A percentile compares a stretch with the other conserved stretches of the same genome.
phyloP scores from a whole-genome alignment of 1,140 invertebrate species.

The Micrasema longulum region DNA sequence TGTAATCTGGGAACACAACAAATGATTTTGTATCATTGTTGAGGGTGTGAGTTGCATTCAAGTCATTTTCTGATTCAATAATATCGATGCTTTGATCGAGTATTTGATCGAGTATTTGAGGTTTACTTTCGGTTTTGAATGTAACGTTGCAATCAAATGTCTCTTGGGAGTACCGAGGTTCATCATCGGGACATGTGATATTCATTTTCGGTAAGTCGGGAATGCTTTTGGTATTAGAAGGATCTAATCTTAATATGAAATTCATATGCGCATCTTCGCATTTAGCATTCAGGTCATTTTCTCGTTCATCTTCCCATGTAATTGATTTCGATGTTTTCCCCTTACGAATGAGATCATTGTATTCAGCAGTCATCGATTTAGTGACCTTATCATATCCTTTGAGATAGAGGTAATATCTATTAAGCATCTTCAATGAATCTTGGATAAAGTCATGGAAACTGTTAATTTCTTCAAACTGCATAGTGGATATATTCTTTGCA shows the following conservation, averaged over 20 bases:
- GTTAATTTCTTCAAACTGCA: slow-evolving; percentile 58
- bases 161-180: too few species aligned
- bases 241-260: slow-evolving; percentile 59
- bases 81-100: too few species aligned
- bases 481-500: slow-evolving; percentile 23
- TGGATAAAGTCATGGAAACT: slow-evolving; percentile 61
- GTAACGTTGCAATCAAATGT: too few species aligned
- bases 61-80: slow-evolving; percentile 48
- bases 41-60: slow-evolving; percentile 42
- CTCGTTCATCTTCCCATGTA: slow-evolving; percentile 57
- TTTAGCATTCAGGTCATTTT: slow-evolving; percentile 48
- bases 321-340: slow-evolving; percentile 62
- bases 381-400: slow-evolving; percentile 64
- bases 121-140: too few species aligned
- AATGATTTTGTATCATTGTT: slow-evolving; percentile 16
- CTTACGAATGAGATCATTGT: slow-evolving; percentile 64
- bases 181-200: too few species aligned
- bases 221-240: slow-evolving; percentile 55
- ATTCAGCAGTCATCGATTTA: slow-evolving; percentile 60
- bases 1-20: slow-evolving; percentile 17
- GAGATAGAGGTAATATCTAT: slow-evolving; percentile 62
- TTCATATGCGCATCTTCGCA: slow-evolving; percentile 61
- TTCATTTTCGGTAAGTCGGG: slow-evolving; percentile 55
- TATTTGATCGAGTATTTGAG: too few species aligned
- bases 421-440: slow-evolving; percentile 62